Evolutionary conservation across 2,113 vertebrate genomes (phyloP), one percentile per base, ranked within the genome.

Genomic region (Ascaphus truei): DNA sequence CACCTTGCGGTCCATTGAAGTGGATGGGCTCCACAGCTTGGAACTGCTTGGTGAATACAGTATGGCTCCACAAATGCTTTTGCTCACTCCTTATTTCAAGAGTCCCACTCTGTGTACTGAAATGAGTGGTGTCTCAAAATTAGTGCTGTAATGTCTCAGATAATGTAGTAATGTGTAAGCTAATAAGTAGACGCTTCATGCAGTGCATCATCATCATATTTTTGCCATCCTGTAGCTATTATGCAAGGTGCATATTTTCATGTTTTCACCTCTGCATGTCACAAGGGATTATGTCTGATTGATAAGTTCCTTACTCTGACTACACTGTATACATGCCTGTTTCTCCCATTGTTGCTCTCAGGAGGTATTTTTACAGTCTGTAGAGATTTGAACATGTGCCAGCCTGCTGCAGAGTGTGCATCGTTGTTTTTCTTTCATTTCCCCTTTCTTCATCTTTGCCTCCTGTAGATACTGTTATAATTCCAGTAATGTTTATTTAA

Each of bases 251-350:
- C 39, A 58, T 36, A 45, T 68, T 43, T 36, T 23, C 64, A 43
- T 68, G 20, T 39, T 25, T 2, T 5, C 13, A 45, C 59, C 73
- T 76, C 59, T 75, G 60, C 0, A 0, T 62, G 45, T 53, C 76
- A 53, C 12, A 7, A 34, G 60, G 76, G 71, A 80, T 85, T 79
- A 64, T 58, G 59, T 74, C 51, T 77, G 45, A 25, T 30, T 62
- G 25, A 50, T 85, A 85, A 85, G 73, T 77, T 83, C 39, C 72
- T 84, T 82, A 81, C 61, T 63, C 30, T 55, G 45, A 62, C 65
- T 73, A 56, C 50, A n/a, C 71, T 67, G n/a, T n/a, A n/a, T n/a
- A n/a, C n/a, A n/a, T 60, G 39, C 41, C 52, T 25, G 47, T 58
- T 29, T 67, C 48, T 55, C 51, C 10, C 34, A 29, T 52, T 73